A percentile compares a stretch with the other conserved stretches of the same genome.
These are phyloP conservation scores for Antigone vipio DNA, from an alignment of 2,113 vertebrate species.

Conservation along the genomic window DNA sequence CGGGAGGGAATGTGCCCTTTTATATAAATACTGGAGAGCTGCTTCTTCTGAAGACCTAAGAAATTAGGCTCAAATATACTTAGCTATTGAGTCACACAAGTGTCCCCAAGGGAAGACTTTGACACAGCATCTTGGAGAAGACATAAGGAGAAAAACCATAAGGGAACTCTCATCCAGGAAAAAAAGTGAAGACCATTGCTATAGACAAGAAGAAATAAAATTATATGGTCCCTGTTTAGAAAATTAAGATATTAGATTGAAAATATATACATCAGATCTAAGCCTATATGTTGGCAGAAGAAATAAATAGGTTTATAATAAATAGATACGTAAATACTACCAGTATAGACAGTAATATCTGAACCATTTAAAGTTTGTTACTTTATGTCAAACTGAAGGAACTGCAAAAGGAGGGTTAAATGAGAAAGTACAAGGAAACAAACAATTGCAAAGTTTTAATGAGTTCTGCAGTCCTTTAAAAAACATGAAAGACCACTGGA, in stretches of 20 bases:
- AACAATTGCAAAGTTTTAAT: constrained; percentile 61
- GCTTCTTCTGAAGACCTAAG: neutral
- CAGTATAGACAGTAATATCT: neutral
- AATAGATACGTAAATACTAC: neutral
- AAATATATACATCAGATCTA: neutral
- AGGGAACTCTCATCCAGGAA: neutral
- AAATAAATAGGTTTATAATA: neutral
- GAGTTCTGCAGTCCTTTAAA: constrained; percentile 34
- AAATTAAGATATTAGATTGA: neutral
- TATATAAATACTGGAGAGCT: neutral
- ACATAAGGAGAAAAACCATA: neutral
- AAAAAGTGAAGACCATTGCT: neutral
- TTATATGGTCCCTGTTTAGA: neutral
- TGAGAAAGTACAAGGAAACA: constrained; percentile 32
- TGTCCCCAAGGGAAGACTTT: neutral
- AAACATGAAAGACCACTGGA: constrained; percentile 39
- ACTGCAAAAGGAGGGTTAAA: neutral
- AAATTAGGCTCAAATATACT: neutral
- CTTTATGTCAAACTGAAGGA: neutral
- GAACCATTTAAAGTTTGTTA: neutral
- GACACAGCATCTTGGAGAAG: neutral
- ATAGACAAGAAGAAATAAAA: neutral
- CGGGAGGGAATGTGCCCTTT: neutral
- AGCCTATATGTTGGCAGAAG: neutral
- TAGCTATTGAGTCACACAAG: neutral